phyloP scores from a whole-genome alignment of 2,797 vertebrate genomes.

The Syngnathus acus region DNA sequence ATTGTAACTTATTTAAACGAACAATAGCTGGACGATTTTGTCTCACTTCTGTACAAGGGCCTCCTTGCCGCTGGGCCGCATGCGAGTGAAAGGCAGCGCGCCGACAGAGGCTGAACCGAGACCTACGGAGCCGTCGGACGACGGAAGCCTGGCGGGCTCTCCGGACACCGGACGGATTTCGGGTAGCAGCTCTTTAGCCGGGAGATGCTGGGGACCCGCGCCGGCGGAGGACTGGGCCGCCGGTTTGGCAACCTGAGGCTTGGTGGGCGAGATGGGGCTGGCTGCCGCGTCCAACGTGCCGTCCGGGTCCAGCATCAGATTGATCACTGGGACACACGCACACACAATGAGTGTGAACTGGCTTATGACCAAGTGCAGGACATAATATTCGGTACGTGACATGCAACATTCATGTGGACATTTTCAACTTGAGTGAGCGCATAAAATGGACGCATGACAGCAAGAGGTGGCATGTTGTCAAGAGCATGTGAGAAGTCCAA shows the following conservation, averaged over 20 bases:
- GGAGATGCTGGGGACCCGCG: slow-evolving; percentile 39
- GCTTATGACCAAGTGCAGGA: neutral
- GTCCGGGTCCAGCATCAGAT: slow-evolving; percentile 96
- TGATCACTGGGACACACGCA: slow-evolving; percentile 75
- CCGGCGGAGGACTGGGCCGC: slow-evolving; percentile 33
- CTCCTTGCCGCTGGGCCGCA: slow-evolving; percentile 85
- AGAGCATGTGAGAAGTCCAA: neutral
- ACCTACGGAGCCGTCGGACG: slow-evolving; percentile 62
- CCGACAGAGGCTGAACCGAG: slow-evolving; percentile 31
- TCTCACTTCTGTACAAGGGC: slow-evolving; percentile 76
- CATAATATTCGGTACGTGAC: neutral
- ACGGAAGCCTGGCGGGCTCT: slow-evolving; percentile 47
- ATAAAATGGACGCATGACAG: neutral
- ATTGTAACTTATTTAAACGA: neutral
- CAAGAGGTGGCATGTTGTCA: neutral
- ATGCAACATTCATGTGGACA: neutral
- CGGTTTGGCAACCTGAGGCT: slow-evolving; percentile 47
- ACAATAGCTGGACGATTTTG: neutral
- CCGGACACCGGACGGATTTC: slow-evolving; percentile 58
- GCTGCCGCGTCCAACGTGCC: slow-evolving; percentile 90
- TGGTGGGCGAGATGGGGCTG: slow-evolving; percentile 71
- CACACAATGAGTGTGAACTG: neutral
- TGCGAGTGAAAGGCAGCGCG: slow-evolving; percentile 78
- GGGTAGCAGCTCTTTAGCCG: slow-evolving; percentile 49
- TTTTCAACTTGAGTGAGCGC: neutral